These are phyloP conservation scores for Argyresthia goedartella DNA, from an alignment of 2,888 invertebrate species.

Conservation along the genomic window DNA sequence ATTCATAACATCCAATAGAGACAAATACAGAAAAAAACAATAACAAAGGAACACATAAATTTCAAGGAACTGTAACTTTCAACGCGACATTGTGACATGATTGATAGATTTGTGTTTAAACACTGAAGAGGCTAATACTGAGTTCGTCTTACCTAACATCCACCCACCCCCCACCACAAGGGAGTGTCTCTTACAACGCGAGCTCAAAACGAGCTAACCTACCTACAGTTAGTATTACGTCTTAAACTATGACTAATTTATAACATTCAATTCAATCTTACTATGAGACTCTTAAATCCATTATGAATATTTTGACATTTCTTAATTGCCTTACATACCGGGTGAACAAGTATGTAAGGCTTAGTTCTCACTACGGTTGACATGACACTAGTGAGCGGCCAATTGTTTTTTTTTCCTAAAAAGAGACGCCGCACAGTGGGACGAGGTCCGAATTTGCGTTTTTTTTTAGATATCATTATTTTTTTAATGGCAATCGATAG, in stretches of 20 bases:
- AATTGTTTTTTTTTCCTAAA: too few species aligned
- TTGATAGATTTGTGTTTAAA: constrained; percentile 12
- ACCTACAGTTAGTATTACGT: neutral
- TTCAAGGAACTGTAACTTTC: too few species aligned
- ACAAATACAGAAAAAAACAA: neutral
- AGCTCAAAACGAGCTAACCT: constrained; percentile 3
- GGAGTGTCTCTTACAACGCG: neutral
- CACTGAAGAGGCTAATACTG: constrained; percentile 24
- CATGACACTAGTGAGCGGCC: too few species aligned
- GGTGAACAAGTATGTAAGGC: too few species aligned
- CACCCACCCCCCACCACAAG: neutral
- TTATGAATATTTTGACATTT: neutral
- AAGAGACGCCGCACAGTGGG: too few species aligned
- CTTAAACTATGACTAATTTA: constrained; percentile 31
- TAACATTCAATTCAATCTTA: constrained; percentile 28
- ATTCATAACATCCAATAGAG: neutral
- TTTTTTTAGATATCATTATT: too few species aligned
- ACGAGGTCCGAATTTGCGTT: too few species aligned
- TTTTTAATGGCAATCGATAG: too few species aligned
- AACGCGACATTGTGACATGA: too few species aligned
- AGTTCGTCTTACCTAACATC: constrained; percentile 13
- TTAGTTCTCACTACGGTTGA: too few species aligned
- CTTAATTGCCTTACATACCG: too few species aligned
- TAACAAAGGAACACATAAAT: too few species aligned
- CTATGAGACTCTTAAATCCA: constrained; percentile 34